Base-by-base conservation (phyloP, 1,140 invertebrate species). In the Hirudo medicinalis region DNA sequence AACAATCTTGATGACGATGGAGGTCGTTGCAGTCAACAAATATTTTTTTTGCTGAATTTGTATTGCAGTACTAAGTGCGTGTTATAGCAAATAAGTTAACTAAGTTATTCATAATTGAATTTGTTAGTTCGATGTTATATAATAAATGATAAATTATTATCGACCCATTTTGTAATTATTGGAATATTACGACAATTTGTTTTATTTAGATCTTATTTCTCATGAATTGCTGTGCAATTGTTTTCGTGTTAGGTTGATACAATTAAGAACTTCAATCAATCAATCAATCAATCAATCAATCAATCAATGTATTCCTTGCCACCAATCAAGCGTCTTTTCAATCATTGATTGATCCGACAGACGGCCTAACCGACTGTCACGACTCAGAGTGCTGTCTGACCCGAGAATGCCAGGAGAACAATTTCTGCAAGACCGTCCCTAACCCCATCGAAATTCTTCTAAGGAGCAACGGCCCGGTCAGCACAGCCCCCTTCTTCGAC, bases 401-500 rank as follows among this genome's bases (percentile, higher is more conserved):
- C 25, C 57, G 87, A 49, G 84, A 87, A 2, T 99, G 95, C 81
- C 86, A 88, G 74, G 88, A 87, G 63, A 91, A 89, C 77, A 88
- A 91, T 76, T 87, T 94, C 27, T 97, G 94, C 80, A 88, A 93
- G 0, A 90, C 90, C 0, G 89, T 92, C 0, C 90, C 91, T 5
- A 93, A 95, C 78, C 94, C 94, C 0, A 91, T 92, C 71, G 92
- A 81, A 25, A 93, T 97, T 71, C 85, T 97, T 1, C 83, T 97
- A 8, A 83, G 92, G 60, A 95, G 94, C 83, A 92, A 97, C 78
- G 91, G 93, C 0, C 93, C 93, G 1, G 90, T 92, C 22, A 91
- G 94, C 73, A 95, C 93, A 0, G 93, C 94, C 0, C 95, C 93
- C 0, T 98, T 98, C 85, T 97, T 95, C 80, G 92, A 98, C 81